Conservation (phyloP, 2,797 vertebrate genomes). For the Paedocypris micromegethes region DNA sequence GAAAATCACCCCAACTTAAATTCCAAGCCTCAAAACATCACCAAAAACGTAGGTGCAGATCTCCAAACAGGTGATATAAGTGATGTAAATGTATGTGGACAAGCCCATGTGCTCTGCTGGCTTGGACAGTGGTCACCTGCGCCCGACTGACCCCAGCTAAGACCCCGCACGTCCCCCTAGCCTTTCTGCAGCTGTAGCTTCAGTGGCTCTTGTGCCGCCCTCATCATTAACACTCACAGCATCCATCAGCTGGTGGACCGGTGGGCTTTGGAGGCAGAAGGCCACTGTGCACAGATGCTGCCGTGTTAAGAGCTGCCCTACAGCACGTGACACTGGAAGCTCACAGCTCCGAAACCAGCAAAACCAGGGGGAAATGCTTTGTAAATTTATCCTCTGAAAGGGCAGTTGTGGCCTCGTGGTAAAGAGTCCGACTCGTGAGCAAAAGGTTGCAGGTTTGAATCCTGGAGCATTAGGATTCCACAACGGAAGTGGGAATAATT, state of each 20-base stretch:
- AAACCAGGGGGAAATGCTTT: conserved; percentile 19
- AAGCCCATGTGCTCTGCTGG: conserved; percentile 16
- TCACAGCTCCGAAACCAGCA: conserved; percentile 22
- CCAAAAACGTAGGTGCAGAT: no score
- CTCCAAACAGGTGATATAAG: conserved; percentile 1
- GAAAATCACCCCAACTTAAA: no score
- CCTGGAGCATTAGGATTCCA: no score
- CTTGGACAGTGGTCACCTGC: conserved; percentile 28
- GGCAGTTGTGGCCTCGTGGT: no score
- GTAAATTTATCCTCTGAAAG: no score
- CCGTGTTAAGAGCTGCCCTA: conserved; percentile 31
- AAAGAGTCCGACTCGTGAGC: no score
- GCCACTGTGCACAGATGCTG: conserved; percentile 43
- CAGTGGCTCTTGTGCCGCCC: conserved; percentile 22
- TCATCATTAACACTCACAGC: conserved; percentile 52
- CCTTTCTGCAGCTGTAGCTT: conserved; percentile 46
- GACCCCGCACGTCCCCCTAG: conserved; percentile 37
- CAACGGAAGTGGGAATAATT: no score
- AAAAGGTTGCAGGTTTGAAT: no score
- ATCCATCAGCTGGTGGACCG: conserved; percentile 44
- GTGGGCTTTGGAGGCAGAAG: conserved; percentile 27
- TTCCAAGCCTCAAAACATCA: no score
- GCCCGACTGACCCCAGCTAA: conserved; percentile 39
- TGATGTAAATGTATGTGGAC: conserved; percentile 17
- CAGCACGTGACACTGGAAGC: conserved; percentile 22